These are phyloP conservation scores for Polypedilum pembai DNA, from an alignment of 1,140 invertebrate species.

Conservation along the genomic window DNA sequence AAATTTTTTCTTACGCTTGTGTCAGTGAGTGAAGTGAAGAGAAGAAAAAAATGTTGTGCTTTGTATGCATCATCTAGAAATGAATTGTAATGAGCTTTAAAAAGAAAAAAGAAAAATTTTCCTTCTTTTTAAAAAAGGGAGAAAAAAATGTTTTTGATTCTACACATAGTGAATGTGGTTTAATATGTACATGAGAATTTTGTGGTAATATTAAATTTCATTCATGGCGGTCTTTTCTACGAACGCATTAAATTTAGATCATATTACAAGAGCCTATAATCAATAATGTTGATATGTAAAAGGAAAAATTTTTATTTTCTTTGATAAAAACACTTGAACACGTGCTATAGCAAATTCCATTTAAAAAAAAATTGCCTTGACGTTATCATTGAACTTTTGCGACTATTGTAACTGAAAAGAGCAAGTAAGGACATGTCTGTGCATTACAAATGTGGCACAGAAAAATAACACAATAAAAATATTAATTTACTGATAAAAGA, in stretches of 20 bases:
- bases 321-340: too few species aligned
- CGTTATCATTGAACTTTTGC: too few species aligned
- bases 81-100: slow-evolving; percentile 1
- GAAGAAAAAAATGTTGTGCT: too few species aligned
- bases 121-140: not conserved
- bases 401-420: too few species aligned
- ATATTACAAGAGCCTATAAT: not conserved
- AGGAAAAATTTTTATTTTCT: not conserved
- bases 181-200: not conserved
- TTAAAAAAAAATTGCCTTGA: too few species aligned
- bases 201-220: not conserved
- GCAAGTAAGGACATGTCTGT: too few species aligned
- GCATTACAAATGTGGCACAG: too few species aligned
- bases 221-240: not conserved
- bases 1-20: too few species aligned
- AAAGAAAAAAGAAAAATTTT: not conserved
- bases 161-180: not conserved
- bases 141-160: not conserved
- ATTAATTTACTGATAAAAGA: too few species aligned
- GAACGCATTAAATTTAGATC: slow-evolving; percentile 7
- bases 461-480: too few species aligned
- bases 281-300: not conserved
- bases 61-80: not conserved
- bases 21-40: too few species aligned
- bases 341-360: too few species aligned